Evolutionary conservation across 2,888 invertebrate species (phyloP), one percentile per base, ranked within the genome.

Genomic region (Cephus runcator): DNA sequence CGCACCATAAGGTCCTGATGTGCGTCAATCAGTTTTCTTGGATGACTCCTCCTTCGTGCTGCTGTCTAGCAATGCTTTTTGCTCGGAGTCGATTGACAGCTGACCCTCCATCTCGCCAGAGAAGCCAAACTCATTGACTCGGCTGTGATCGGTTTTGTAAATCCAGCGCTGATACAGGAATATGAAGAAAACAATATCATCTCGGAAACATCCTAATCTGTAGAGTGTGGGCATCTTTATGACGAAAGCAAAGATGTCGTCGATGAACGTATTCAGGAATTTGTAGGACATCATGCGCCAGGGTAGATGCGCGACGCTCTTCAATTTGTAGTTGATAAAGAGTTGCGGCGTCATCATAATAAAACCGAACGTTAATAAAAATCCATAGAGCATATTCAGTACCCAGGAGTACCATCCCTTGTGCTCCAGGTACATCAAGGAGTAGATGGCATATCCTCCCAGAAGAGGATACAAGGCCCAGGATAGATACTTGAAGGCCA

Each of bases 281-380:
- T 99, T 99, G 92, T 99, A 99, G 12, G 99, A 98, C 95, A 99
- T 95, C 99, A 99, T 99, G 80, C 99, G 94, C 99, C 99, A 99
- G 6, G 99, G 99, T 86, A 99, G 93, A 93, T 99, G 99, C 12
- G 99, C 99, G 1, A 99, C 99, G 31, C 99, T 99, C 91, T 99
- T 99, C 86, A 99, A 92, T 92, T 99, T 99, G 93, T 99, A 99
- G 93, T 99, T 99, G 86, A 99, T 99, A 91, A 99, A 99, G 81
- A 99, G 93, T 92, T 99, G 99, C 11, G 99, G 99, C n/a, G 99
- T 99, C 99, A 99, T 99, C 97, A 99, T 98, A 79, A 99, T 99
- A 91, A 99, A 99, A 81, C 99, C 98, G 92, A 99, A 99, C 2
- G 99, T 99, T 79, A 99, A 93, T 79, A 99, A 93, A 92, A 98